Percentiles rank a stretch among this genome's conserved stretches.
phyloP scores from a whole-genome alignment of 2,888 invertebrate genomes.

The Heteropelma amictum region DNA sequence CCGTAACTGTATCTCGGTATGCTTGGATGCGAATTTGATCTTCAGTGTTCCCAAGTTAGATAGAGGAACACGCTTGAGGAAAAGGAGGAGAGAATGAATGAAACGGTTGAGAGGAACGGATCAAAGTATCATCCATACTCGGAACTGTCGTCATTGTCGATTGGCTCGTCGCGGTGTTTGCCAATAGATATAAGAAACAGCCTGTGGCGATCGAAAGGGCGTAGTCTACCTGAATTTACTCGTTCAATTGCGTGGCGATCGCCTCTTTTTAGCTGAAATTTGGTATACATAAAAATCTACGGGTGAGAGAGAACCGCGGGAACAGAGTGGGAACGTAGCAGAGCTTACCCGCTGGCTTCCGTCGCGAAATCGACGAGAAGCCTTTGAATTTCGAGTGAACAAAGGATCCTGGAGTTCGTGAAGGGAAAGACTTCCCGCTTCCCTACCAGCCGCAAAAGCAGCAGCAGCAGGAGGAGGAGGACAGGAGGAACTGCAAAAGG shows the following conservation, averaged over 20 bases:
- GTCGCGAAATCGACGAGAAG: slow-evolving; percentile 59
- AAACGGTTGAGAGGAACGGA: neutral
- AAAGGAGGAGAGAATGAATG: slow-evolving; percentile 9
- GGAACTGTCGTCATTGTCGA: slow-evolving; percentile 47
- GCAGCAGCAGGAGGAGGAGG: slow-evolving; percentile 17
- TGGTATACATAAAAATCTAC: neutral
- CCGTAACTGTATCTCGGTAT: slow-evolving; percentile 20
- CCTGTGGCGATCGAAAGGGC: neutral
- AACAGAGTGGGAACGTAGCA: slow-evolving; percentile 51
- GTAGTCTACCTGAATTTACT: no score
- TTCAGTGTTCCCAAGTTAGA: neutral
- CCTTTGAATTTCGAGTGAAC: slow-evolving; percentile 61
- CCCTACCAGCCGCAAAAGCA: neutral
- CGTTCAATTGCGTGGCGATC: no score
- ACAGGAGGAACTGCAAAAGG: slow-evolving; percentile 4
- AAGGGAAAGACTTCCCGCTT: slow-evolving; percentile 42
- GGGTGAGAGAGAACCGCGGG: slow-evolving; percentile 44
- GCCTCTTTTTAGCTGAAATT: no score
- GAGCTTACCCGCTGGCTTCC: slow-evolving; percentile 56
- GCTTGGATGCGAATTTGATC: slow-evolving; percentile 4
- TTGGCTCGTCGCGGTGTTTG: slow-evolving; percentile 4
- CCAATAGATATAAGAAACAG: neutral
- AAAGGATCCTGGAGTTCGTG: slow-evolving; percentile 43
- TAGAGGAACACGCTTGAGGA: neutral
- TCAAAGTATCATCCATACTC: slow-evolving; percentile 28